These are phyloP conservation scores for Motacilla tschutschensis DNA, from an alignment of 2,113 vertebrate genomes.

Conservation along the genomic window DNA sequence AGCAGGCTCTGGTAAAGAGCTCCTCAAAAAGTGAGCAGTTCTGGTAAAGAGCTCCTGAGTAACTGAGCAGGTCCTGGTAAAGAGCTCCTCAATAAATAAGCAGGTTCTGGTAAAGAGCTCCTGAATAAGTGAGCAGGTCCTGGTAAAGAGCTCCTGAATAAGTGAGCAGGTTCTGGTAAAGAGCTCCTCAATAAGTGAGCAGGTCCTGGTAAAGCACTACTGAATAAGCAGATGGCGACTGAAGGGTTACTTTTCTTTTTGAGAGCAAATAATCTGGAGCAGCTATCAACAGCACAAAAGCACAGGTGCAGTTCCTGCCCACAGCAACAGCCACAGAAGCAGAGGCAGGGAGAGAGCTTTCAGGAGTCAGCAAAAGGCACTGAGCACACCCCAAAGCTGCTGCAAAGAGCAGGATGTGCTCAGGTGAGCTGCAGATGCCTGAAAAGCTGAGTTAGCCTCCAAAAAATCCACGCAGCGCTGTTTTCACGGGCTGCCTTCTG, in stretches of 20 bases:
- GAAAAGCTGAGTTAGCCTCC: neutral
- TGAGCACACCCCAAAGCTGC: neutral
- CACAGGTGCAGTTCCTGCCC: neutral
- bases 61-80: no score
- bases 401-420: neutral
- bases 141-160: neutral
- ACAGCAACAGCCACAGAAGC: neutral
- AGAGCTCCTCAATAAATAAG: no score
- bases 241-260: neutral
- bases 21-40: no score
- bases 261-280: neutral
- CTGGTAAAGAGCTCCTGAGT: no score
- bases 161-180: fast-evolving
- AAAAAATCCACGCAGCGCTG: neutral
- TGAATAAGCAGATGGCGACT: neutral
- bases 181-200: neutral
- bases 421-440: neutral
- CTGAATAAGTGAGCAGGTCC: neutral
- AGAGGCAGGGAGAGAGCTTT: neutral
- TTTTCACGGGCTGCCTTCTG: neutral
- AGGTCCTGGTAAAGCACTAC: neutral
- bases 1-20: neutral
- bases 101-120: no score
- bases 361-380: neutral
- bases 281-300: neutral